A percentile compares a stretch with the other conserved stretches of the same genome.
phyloP scores from a whole-genome alignment of 2,113 vertebrate genomes.

The Percopsis transmontana region DNA sequence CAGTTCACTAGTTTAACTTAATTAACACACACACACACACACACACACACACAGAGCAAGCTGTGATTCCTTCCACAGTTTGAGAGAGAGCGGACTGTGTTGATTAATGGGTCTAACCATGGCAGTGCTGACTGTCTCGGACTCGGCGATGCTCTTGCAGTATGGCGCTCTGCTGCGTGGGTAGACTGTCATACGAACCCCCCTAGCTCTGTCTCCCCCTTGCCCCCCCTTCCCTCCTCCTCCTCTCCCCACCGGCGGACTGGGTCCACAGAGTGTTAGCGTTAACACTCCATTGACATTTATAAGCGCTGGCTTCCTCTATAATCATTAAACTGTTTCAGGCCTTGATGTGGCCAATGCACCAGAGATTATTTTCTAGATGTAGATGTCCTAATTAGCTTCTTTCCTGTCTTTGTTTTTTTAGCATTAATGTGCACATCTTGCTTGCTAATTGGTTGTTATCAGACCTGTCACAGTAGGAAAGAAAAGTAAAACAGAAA shows the following conservation, averaged over 20 bases:
- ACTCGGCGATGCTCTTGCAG: background rate
- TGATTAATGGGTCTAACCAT: conserved; percentile 46
- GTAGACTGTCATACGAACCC: background rate
- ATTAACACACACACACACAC: conserved; percentile 33
- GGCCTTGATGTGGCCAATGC: conserved; percentile 7
- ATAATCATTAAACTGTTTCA: conserved; percentile 31
- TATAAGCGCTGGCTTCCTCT: conserved; percentile 31
- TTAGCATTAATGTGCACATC: background rate
- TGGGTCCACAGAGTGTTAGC: conserved; percentile 19
- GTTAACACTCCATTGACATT: conserved; percentile 41
- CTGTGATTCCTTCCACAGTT: conserved; percentile 5
- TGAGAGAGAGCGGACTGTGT: conserved; percentile 26
- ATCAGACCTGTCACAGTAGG: too few species aligned
- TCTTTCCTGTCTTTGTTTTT: background rate
- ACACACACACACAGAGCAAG: conserved; percentile 16
- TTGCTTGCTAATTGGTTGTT: background rate
- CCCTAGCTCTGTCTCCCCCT: background rate
- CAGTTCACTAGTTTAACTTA: conserved; percentile 40
- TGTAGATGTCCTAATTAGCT: conserved; percentile 10
- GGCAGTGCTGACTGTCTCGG: conserved; percentile 19
- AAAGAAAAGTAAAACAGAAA: too few species aligned
- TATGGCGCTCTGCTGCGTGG: background rate
- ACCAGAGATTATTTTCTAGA: conserved; percentile 7
- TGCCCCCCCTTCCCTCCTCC: background rate
- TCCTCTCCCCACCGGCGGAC: background rate